Evolutionary conservation across 2,888 invertebrate genomes (phyloP).

Genomic region (Himalopsyche kuldschensis): DNA sequence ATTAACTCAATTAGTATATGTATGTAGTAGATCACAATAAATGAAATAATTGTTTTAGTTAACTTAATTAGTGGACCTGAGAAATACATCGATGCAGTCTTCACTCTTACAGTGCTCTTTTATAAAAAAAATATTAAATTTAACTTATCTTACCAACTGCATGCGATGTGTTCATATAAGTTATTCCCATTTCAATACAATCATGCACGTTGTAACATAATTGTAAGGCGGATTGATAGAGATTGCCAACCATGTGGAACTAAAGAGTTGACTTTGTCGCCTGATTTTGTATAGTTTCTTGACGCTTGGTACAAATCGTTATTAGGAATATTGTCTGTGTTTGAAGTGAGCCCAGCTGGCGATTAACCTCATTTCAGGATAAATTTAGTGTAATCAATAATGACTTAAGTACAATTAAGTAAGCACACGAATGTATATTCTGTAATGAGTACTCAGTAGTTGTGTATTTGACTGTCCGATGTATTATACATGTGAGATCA

Average conservation of each 20-base stretch:
- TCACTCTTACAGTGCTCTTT: not conserved
- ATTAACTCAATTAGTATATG: not conserved
- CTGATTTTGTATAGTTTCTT: not conserved
- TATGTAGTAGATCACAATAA: not conserved
- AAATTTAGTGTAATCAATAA: not conserved
- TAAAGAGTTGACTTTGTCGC: not conserved
- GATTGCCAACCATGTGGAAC: slow-evolving; percentile 16
- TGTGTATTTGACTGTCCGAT: not conserved
- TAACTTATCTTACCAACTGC: slow-evolving; percentile 1
- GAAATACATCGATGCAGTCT: not conserved
- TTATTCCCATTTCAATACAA: slow-evolving; percentile 16
- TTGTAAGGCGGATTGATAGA: slow-evolving; percentile 7
- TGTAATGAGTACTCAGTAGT: not conserved
- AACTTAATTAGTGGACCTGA: not conserved
- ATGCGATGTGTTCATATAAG: slow-evolving; percentile 3
- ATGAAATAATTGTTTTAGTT: not conserved
- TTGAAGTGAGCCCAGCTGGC: slow-evolving; percentile 21
- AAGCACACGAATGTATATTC: not conserved
- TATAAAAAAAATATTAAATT: not conserved
- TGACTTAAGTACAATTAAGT: not conserved
- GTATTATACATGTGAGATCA: not conserved
- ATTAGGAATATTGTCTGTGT: slow-evolving; percentile 34
- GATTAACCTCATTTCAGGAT: not conserved
- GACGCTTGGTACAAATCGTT: slow-evolving; percentile 23
- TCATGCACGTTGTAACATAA: slow-evolving; percentile 11